Base-by-base conservation (phyloP, 2,888 invertebrate genomes). In the Nomada fucata region DNA sequence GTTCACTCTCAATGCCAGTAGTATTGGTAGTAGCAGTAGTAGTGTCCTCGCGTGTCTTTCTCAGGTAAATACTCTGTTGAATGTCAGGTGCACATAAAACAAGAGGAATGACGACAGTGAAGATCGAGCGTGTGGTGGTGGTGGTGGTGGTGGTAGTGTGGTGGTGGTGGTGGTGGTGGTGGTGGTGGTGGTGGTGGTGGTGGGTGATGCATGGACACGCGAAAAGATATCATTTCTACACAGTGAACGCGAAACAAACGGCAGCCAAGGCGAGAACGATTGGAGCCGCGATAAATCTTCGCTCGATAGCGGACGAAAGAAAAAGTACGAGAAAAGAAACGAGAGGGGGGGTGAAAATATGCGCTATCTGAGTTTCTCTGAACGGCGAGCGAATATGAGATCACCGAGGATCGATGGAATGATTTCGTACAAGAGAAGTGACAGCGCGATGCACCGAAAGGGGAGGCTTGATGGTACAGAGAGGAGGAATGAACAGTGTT, bases 361-460 rank as follows among this genome's bases (percentile, higher is more conserved):
- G 60, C 59, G 76, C 18, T 2, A 26, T 15, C n/a, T 59, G 73
- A 60, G 50, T 74, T 52, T 67, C 67, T 69, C 68, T 72, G 78
- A 75, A 63, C 69, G 29, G 78, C 69, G 84, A 68, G 57, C 70
- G 73, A 79, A 87, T 67, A 71, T 60, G 60, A 61, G 55, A 69
- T 73, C 64, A 61, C 74, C 3, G 52, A 60, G 64, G 55, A 47
- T 71, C 60, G 69, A 69, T 20, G 52, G 60, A 71, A 76, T 73
- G 72, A 79, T 69, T n/a, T 18, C 29, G 47, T 20, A 13, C 57
- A 47, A 29, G 64, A 75, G 77, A 65, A 76, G 69, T 72, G 79
- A 84, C 69, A 74, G 69, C 76, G 82, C 73, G 84, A 86, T 88
- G 86, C 84, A 77, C 23, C 36, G 79, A 73, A 20, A 70, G 47